Percentiles rank a stretch among this genome's conserved stretches.
Conservation (phyloP, 2,888 invertebrate species). For the Agrypnus murinus region DNA sequence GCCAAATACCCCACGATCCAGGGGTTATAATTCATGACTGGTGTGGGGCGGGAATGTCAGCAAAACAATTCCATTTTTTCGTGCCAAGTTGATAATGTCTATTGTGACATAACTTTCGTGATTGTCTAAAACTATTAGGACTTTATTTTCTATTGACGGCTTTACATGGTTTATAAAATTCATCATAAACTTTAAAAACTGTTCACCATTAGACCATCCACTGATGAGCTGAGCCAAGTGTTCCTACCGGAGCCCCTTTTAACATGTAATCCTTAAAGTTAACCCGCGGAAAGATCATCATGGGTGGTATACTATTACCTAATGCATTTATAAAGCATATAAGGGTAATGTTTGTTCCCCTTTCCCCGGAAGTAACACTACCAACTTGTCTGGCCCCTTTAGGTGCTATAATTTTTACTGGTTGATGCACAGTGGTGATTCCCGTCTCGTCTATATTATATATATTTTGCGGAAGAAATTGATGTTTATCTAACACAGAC, state of each 20-base stretch:
- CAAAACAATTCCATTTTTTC: slow-evolving; percentile 8
- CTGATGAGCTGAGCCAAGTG: slow-evolving; percentile 4
- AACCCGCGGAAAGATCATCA: slow-evolving; percentile 18
- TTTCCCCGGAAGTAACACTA: too few relatives aligned
- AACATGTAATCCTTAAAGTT: slow-evolving; percentile 22
- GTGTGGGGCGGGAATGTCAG: slow-evolving; percentile 15
- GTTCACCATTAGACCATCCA: slow-evolving; percentile 10
- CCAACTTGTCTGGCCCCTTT: neutral
- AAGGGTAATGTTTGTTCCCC: too few relatives aligned
- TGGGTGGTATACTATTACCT: slow-evolving; percentile 58
- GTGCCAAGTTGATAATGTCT: neutral
- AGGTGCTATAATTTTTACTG: neutral
- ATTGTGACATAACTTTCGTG: slow-evolving; percentile 18
- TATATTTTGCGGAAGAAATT: slow-evolving; percentile 12
- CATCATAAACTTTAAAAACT: slow-evolving; percentile 22
- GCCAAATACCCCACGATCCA: neutral
- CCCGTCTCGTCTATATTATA: too few relatives aligned
- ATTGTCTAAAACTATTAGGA: slow-evolving; percentile 13
- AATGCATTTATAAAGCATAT: slow-evolving; percentile 61
- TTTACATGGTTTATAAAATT: too few relatives aligned
- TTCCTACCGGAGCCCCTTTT: slow-evolving; percentile 14
- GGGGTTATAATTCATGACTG: neutral
- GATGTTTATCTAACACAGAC: too few relatives aligned
- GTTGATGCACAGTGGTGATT: neutral
- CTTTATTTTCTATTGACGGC: neutral